A percentile compares a stretch with the other conserved stretches of the same genome.
These are phyloP conservation scores for Melanchra persicariae DNA, from an alignment of 2,888 invertebrate species.

Conservation along the genomic window DNA sequence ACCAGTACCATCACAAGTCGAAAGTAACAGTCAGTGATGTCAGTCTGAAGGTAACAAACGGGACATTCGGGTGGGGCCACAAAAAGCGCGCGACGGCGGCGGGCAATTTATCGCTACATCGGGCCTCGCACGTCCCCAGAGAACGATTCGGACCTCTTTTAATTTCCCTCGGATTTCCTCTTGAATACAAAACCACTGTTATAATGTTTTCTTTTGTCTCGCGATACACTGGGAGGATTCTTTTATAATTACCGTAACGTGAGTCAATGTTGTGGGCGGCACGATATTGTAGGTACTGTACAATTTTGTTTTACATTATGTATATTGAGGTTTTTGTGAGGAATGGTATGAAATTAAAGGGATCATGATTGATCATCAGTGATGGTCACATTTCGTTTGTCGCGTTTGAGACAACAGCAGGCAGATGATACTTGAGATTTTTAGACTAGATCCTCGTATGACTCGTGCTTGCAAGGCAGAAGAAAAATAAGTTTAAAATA, in stretches of 20 bases:
- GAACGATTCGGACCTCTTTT: slow-evolving; percentile 71
- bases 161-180: slow-evolving; percentile 71
- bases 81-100: slow-evolving; percentile 55
- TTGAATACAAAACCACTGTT: slow-evolving; percentile 70
- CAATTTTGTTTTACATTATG: neutral
- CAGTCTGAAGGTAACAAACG: slow-evolving; percentile 57
- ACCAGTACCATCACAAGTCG: neutral
- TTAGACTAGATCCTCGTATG: too few species aligned
- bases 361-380: too few species aligned
- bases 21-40: slow-evolving; percentile 42
- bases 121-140: slow-evolving; percentile 67
- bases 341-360: too few species aligned
- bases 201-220: slow-evolving; percentile 64
- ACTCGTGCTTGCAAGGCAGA: too few species aligned
- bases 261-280: neutral
- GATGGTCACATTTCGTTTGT: too few species aligned
- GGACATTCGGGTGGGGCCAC: slow-evolving; percentile 53
- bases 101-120: slow-evolving; percentile 75
- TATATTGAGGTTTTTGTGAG: neutral
- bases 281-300: neutral
- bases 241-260: slow-evolving; percentile 30
- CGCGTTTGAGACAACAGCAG: too few species aligned
- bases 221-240: slow-evolving; percentile 42
- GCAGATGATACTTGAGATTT: too few species aligned
- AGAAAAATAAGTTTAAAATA: too few species aligned